Conservation (phyloP, 2,113 vertebrate genomes). For the Microtus richardsoni region DNA sequence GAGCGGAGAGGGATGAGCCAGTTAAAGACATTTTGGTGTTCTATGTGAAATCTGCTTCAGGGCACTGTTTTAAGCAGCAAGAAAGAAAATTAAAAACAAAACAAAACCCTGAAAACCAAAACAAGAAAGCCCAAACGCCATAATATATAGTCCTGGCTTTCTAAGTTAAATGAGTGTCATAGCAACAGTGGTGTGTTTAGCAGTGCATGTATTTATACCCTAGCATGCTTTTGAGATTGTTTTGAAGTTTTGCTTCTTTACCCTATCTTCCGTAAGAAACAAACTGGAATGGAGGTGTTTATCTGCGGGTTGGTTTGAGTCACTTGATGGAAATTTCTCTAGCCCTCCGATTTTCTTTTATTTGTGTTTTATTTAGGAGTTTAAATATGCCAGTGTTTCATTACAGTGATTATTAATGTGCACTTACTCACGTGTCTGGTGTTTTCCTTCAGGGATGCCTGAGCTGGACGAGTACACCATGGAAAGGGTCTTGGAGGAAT, state of each 20-base stretch:
- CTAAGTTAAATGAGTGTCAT: not conserved
- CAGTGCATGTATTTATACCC: not conserved
- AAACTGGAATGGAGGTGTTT: not conserved
- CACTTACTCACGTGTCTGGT: not conserved
- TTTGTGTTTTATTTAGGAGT: not conserved
- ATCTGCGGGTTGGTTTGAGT: not conserved
- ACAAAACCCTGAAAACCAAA: not conserved
- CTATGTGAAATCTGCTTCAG: not conserved
- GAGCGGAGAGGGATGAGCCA: not conserved
- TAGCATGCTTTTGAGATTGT: not conserved
- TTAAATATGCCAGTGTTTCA: not conserved
- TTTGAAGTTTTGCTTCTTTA: not conserved
- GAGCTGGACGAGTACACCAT: slow-evolving; percentile 94
- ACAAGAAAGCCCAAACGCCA: not conserved
- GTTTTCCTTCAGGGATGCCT: slow-evolving; percentile 86
- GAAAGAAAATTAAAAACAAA: slow-evolving; percentile 1
- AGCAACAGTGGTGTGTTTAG: not conserved
- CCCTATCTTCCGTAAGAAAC: not conserved
- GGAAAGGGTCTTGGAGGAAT: slow-evolving; percentile 95
- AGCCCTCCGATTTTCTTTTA: not conserved
- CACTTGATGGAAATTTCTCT: not conserved
- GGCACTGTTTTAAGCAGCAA: not conserved
- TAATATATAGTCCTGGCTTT: not conserved
- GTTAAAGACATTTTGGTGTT: not conserved
- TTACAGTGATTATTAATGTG: accelerated